Percentiles rank a stretch among this genome's conserved stretches.
phyloP scores from a whole-genome alignment of 1,140 invertebrate genomes.

The Uloborus diversus region DNA sequence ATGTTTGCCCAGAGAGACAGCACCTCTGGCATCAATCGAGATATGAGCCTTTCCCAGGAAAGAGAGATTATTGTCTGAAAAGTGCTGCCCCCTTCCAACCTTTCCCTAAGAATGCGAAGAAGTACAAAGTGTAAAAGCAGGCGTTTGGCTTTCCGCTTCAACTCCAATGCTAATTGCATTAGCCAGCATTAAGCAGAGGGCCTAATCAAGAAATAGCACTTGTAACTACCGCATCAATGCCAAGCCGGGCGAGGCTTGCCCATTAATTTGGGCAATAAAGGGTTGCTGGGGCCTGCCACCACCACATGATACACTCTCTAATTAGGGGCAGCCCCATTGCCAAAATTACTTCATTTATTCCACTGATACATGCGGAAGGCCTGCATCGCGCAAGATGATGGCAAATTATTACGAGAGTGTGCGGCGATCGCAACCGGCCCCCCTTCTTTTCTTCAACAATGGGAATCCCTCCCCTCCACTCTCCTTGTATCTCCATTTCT shows the following conservation, averaged over 20 bases:
- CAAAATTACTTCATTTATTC: conserved; percentile 52
- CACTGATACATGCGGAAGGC: conserved; percentile 37
- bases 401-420: conserved; percentile 44
- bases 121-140: conserved; percentile 49
- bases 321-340: conserved; percentile 49
- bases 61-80: not conserved
- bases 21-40: not conserved
- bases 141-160: conserved; percentile 51
- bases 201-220: conserved; percentile 55
- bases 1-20: not conserved
- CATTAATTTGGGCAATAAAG: conserved; percentile 55
- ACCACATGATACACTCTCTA: conserved; percentile 50
- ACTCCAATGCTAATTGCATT: conserved; percentile 51
- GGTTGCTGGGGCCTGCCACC: conserved; percentile 48
- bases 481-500: conserved; percentile 21
- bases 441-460: conserved; percentile 4
- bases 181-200: conserved; percentile 43
- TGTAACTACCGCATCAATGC: conserved; percentile 52
- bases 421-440: not conserved
- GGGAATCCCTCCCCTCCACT: not conserved
- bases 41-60: not conserved
- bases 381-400: conserved; percentile 39
- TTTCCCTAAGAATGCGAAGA: conserved; percentile 23
- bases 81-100: not conserved
- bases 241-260: conserved; percentile 21